Evolutionary conservation across 2,888 invertebrate species (phyloP), one percentile per base, ranked within the genome.

Genomic region (Chirona hameri): DNA sequence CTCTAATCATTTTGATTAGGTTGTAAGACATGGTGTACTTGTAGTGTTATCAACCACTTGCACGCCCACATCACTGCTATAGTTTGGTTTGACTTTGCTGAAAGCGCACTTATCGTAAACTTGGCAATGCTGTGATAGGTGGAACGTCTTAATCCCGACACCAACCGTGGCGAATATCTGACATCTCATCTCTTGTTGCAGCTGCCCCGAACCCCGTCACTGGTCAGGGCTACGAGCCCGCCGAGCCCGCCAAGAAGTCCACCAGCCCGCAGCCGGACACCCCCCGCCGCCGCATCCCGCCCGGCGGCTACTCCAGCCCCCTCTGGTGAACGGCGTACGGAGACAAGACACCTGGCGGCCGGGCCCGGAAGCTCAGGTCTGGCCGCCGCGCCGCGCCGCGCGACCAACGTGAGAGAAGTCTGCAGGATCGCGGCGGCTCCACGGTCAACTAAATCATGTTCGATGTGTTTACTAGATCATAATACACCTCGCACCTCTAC

Each of bases 231-330:
- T 76, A 76, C 76, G 76, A 76, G 76, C 27, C 29, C 15, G 24
- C 39, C 39, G 31, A n/a, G 12, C 39, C 21, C 39, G 24, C 7
- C 1, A 76, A 76, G 76, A 31, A 31, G 39, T 7, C 76, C 4
- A 76, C 76, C 4, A n/a, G n/a, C n/a, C 76, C 76, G 39, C 21
- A 4, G 39, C 76, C 76, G 5, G 76, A 10, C 76, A 15, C 31
- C 72, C 31, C 72, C 31, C 76, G 76, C 76, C 39, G 76, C 10
- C 76, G 76, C 76, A 15, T 76, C 15, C 76, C 76, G 3, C 76
- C 76, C 21, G 76, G 76, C 39, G 76, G 76, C 31, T 76, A 31
- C 76, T 76, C 76, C 2, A 76, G 76, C 76, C 76, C 76, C 18
- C 76, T 76, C 39, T 76, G 76, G 76, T 76, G 39, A 76, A 39